A percentile compares a stretch with the other conserved stretches of the same genome.
Conservation (phyloP, 2,797 vertebrate genomes). For the Anguilla marmorata region DNA sequence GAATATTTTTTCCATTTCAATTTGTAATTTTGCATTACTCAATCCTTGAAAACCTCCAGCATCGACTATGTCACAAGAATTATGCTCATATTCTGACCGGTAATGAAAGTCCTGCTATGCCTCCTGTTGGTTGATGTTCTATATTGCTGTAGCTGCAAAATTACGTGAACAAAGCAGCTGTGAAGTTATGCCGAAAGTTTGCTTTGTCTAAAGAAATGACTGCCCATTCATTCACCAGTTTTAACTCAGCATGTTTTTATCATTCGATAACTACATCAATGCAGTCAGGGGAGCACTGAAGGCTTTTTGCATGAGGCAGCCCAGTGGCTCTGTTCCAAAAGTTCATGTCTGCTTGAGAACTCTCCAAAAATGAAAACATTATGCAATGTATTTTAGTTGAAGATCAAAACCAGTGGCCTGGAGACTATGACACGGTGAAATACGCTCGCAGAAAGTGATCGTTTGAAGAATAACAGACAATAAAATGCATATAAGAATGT, state of each 20-base stretch:
- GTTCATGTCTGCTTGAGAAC: background rate
- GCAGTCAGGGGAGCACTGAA: background rate
- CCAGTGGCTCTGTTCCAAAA: background rate
- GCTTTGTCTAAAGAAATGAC: constrained; percentile 42
- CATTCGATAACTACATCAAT: background rate
- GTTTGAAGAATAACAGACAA: background rate
- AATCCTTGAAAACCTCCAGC: constrained; percentile 39
- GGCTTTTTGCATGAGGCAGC: background rate
- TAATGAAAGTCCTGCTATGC: background rate
- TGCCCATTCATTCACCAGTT: constrained; percentile 26
- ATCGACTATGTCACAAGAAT: constrained; percentile 16
- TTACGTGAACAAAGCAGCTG: background rate
- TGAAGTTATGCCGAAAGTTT: constrained; percentile 43
- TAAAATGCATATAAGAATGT: background rate
- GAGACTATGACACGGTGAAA: background rate
- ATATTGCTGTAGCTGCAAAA: background rate
- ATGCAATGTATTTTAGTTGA: background rate
- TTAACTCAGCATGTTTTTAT: constrained; percentile 25
- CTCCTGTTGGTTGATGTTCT: constrained; percentile 21
- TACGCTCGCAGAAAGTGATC: background rate
- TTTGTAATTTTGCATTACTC: constrained; percentile 48
- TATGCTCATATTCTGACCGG: background rate
- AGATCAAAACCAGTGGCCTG: background rate
- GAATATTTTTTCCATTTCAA: constrained; percentile 46
- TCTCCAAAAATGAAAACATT: constrained; percentile 5